phyloP scores from a whole-genome alignment of 2,113 vertebrate species.

The Callipepla californica region DNA sequence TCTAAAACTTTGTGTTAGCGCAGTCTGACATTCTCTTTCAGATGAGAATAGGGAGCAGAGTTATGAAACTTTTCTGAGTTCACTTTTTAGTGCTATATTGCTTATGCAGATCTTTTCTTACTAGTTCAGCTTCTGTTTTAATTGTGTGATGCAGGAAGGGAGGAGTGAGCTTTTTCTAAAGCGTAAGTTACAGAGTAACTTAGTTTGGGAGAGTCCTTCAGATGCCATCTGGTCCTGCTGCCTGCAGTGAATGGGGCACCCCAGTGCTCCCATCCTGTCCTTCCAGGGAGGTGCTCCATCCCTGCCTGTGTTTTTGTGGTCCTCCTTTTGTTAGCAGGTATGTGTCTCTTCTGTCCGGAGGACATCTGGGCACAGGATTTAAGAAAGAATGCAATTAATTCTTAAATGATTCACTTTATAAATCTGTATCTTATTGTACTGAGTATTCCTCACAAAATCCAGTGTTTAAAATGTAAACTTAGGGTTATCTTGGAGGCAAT shows the following conservation, averaged over 20 bases:
- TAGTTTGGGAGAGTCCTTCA: too few relatives aligned
- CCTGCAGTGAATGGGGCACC: too few relatives aligned
- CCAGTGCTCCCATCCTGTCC: too few relatives aligned
- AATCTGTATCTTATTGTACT: background rate
- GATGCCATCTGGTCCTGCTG: too few relatives aligned
- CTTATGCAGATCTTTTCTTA: background rate
- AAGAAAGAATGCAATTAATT: background rate
- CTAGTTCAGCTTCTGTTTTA: background rate
- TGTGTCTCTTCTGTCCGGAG: too few relatives aligned
- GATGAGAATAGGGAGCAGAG: background rate
- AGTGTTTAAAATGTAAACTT: accelerated
- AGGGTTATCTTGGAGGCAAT: background rate
- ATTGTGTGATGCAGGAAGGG: background rate
- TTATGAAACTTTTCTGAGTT: accelerated
- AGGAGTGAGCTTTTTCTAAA: background rate
- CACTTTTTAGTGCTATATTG: background rate
- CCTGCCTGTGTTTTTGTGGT: too few relatives aligned
- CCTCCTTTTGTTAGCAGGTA: too few relatives aligned
- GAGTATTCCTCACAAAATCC: background rate
- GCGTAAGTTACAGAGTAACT: too few relatives aligned
- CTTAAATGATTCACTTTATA: conserved; percentile 8
- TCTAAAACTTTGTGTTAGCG: background rate
- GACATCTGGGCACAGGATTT: too few relatives aligned
- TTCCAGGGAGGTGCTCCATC: too few relatives aligned
- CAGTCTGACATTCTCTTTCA: background rate